Evolutionary conservation across 2,797 vertebrate genomes (phyloP), one percentile per base, ranked within the genome.

Genomic region (Microtus obscurus): DNA sequence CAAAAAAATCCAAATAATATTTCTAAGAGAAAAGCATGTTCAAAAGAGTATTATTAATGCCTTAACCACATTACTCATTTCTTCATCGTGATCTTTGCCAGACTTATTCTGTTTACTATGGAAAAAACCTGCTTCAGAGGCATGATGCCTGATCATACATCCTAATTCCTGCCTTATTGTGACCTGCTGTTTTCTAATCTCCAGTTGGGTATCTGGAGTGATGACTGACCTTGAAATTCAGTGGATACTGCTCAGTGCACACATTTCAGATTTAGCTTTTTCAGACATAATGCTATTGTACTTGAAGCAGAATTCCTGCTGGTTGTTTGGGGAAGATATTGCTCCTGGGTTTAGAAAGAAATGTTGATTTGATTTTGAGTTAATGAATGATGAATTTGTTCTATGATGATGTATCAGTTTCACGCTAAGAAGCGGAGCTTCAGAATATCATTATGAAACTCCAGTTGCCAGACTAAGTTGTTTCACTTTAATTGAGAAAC

Each of bases 401-500:
- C 95, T 81, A 31, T 97, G 89, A 96, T 96, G 97, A 96, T 37
- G 13, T 92, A 95, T 97, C 79, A 97, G 95, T 61, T 48, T 97
- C 82, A 90, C 8, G 3, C 90, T 97, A 97, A 95, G 89, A 96
- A 19, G 59, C 94, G 77, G 93, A 87, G 19, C 77, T 97, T 96
- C 95, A 85, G 97, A 97, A 88, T 78, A 73, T 81, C 48, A 74
- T 53, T 95, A 73, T 81, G 86, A 93, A 96, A 79, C 56, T 97
- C 77, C 95, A 63, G 87, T 96, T 97, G 93, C 94, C 71, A 95
- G 97, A 86, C 96, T 97, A 98, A 87, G 90, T 93, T 97, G 82
- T 98, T 97, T 98, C 3, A 3, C 65, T 80, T 94, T 98, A 98
- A 98, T 96, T 98, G 94, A 98, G 97, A 98, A 98, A 97, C 95